phyloP scores from a whole-genome alignment of 2,797 vertebrate species.

The Otolemur crassicaudatus region DNA sequence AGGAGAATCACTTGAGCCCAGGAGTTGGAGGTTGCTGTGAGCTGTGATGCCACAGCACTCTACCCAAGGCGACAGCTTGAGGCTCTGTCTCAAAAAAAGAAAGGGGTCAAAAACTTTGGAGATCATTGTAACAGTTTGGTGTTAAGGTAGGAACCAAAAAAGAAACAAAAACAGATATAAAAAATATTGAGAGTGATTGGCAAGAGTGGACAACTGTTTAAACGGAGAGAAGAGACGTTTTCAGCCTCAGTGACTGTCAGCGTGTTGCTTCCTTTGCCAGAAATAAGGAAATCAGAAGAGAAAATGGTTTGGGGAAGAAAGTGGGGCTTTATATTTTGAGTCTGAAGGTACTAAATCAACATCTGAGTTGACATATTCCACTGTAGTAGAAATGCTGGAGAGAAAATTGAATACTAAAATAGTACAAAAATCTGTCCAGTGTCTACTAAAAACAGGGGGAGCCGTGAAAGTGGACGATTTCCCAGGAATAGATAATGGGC shows the following conservation, averaged over 20 bases:
- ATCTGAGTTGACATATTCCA: neutral
- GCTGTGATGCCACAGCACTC: no score
- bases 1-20: no score
- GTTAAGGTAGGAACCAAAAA: neutral
- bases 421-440: slow-evolving; percentile 18
- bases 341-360: neutral
- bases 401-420: neutral
- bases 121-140: neutral
- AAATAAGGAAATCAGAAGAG: neutral
- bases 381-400: slow-evolving; percentile 25
- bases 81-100: no score
- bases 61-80: no score
- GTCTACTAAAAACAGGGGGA: slow-evolving; percentile 19
- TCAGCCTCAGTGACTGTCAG: neutral
- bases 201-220: neutral
- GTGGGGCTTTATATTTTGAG: neutral
- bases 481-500: neutral
- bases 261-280: neutral
- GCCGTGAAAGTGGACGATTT: neutral
- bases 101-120: neutral
- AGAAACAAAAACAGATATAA: neutral
- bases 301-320: neutral
- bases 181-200: neutral
- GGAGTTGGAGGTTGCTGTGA: no score
- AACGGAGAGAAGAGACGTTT: slow-evolving; percentile 19